Percentiles rank a stretch among this genome's conserved stretches.
Conservation (phyloP, 1,140 invertebrate species). For the Pseudomyrmex dendroicus region DNA sequence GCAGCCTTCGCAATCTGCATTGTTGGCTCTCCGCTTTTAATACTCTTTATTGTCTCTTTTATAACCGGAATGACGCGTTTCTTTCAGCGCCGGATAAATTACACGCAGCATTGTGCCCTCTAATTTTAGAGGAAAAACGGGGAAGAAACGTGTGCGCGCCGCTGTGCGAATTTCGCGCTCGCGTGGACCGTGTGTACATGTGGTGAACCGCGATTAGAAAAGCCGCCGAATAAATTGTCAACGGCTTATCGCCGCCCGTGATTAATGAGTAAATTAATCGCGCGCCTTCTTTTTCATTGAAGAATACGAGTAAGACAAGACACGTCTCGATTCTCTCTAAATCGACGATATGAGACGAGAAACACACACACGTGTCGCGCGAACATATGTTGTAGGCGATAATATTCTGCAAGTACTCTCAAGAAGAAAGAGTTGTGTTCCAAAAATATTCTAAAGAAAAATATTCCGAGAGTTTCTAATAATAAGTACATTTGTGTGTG, state of each 20-base stretch:
- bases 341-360: conserved; percentile 4
- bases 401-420: conserved; percentile 10
- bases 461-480: conserved; percentile 17
- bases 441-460: conserved; percentile 15
- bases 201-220: conserved; percentile 16
- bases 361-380: background rate
- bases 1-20: conserved; percentile 76
- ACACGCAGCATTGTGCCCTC: conserved; percentile 73
- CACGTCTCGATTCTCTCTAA: background rate
- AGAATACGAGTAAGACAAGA: background rate
- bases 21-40: conserved; percentile 76
- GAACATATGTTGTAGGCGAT: background rate
- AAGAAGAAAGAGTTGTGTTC: background rate
- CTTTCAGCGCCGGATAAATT: conserved; percentile 76
- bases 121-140: conserved; percentile 70
- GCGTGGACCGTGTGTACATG: background rate
- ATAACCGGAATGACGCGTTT: conserved; percentile 76
- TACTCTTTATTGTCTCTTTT: conserved; percentile 77
- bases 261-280: conserved; percentile 3
- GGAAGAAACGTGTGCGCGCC: conserved; percentile 47
- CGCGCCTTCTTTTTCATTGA: conserved; percentile 8
- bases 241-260: conserved; percentile 6
- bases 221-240: conserved; percentile 1
- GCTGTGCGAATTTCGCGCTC: conserved; percentile 36
- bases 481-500: too few species aligned